Evolutionary conservation across 2,888 invertebrate species (phyloP).

Genomic region (Hirtodrosophila alboralis): DNA sequence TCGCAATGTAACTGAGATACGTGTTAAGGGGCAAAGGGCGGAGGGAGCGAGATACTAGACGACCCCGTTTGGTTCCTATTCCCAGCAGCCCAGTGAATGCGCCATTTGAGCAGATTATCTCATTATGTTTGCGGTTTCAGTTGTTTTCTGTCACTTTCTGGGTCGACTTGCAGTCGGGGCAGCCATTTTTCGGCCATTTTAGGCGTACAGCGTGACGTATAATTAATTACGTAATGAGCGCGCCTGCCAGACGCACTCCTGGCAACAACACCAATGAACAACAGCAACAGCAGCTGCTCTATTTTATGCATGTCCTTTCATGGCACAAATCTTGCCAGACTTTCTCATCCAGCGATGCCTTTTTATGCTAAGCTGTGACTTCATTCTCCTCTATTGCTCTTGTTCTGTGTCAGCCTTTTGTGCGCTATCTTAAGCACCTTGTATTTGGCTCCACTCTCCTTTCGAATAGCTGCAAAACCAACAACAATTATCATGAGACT

Average conservation of each 20-base stretch:
- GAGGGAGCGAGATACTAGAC: background rate
- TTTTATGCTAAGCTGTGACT: conserved; percentile 25
- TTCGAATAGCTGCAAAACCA: background rate
- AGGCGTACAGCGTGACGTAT: conserved; percentile 68
- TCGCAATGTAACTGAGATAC: background rate
- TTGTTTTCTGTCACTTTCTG: conserved; percentile 33
- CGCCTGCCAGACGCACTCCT: conserved; percentile 53
- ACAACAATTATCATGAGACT: conserved; percentile 46
- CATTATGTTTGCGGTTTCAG: conserved; percentile 71
- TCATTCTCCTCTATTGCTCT: conserved; percentile 42
- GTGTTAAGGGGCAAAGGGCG: background rate
- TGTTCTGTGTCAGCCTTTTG: conserved; percentile 27
- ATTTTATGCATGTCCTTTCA: conserved; percentile 22
- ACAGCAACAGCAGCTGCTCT: conserved; percentile 29
- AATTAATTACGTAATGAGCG: conserved; percentile 78
- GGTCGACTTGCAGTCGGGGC: conserved; percentile 14
- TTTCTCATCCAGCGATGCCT: conserved; percentile 9
- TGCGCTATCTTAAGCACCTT: conserved; percentile 51
- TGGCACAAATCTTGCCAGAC: conserved; percentile 16
- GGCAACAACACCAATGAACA: conserved; percentile 22
- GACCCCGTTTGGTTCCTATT: conserved; percentile 27
- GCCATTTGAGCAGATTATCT: conserved; percentile 71
- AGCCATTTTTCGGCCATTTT: conserved; percentile 57
- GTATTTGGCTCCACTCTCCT: conserved; percentile 11
- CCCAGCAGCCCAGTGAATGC: conserved; percentile 45